Evolutionary conservation across 2,888 invertebrate genomes (phyloP), one percentile per base, ranked within the genome.

Genomic region (Cheilosia impressa): DNA sequence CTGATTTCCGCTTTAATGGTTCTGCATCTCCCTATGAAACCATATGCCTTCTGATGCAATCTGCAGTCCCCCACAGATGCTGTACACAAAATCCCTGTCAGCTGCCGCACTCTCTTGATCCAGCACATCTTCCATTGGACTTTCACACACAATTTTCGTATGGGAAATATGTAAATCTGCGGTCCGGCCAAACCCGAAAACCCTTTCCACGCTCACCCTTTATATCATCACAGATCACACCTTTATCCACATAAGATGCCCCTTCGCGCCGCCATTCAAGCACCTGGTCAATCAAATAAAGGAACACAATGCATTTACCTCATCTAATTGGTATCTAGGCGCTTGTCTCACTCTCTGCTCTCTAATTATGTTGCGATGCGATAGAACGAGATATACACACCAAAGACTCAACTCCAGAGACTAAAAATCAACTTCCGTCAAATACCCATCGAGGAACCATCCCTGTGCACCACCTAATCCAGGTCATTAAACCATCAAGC

Each of bases 341-440:
- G 31, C 45, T 62, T 53, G 43, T 60, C 45, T 60, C 52, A 15
- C 17, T 60, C 34, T 38, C 50, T 52, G 27, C 66, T 76, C 76
- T 76, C 45, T 77, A 77, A 77, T 77, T 77, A 77, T 19, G 52
- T 22, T 55, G 34, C 13, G 45, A 60, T 60, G 43, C 68, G 62
- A 45, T 57, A 15, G 45, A 66, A 57, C 31, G 17, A 47, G 62
- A 62, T 68, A 60, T 5, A n/a, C 60, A n/a, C 60, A 10, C 22
- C 53, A 24, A 15, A 24, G 13, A n/a, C 2, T 27, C 15, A 15
- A 10, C n/a, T 0, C 13, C 15, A 19, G 50, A 62, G 77, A 55
- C 72, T 71, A 22, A 72, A 77, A 78, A 78, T 71, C 77, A 78
- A 71, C 72, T 73, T 83, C 83, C 73, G 78, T 78, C 68, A 83